Percentiles rank a stretch among this genome's conserved stretches.
Conservation (phyloP, 1,140 invertebrate genomes). For the Planococcus citri region DNA sequence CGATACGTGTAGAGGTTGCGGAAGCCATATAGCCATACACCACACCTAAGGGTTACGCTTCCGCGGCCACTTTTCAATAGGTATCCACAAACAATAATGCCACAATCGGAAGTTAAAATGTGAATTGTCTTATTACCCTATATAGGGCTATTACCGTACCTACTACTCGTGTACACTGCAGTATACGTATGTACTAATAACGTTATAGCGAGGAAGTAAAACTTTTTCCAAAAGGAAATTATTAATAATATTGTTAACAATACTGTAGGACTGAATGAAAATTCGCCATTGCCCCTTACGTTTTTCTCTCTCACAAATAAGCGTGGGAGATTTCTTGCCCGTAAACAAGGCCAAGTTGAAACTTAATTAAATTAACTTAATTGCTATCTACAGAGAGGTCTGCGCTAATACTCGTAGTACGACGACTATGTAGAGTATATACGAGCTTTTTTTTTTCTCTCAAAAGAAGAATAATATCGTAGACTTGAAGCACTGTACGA, state of each 20-base stretch:
- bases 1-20: no score
- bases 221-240: constrained; percentile 12
- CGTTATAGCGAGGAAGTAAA: constrained; percentile 11
- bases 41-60: constrained; percentile 5
- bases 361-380: neutral
- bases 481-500: no score
- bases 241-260: constrained; percentile 13
- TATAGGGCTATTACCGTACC: no score
- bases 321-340: constrained; percentile 11
- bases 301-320: constrained; percentile 12
- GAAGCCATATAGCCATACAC: neutral
- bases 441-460: no score
- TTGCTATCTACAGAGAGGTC: no score
- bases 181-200: no score
- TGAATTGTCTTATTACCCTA: constrained; percentile 3
- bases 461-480: no score
- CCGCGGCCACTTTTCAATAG: neutral
- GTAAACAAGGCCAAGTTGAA: constrained; percentile 7
- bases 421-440: no score
- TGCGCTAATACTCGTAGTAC: no score
- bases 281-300: constrained; percentile 16
- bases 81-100: constrained; percentile 1
- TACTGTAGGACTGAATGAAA: constrained; percentile 8
- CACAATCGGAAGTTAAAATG: constrained; percentile 1
- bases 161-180: no score